Evolutionary conservation across 2,113 vertebrate genomes (phyloP), one percentile per base, ranked within the genome.

Genomic region (Zosterops pallidus): DNA sequence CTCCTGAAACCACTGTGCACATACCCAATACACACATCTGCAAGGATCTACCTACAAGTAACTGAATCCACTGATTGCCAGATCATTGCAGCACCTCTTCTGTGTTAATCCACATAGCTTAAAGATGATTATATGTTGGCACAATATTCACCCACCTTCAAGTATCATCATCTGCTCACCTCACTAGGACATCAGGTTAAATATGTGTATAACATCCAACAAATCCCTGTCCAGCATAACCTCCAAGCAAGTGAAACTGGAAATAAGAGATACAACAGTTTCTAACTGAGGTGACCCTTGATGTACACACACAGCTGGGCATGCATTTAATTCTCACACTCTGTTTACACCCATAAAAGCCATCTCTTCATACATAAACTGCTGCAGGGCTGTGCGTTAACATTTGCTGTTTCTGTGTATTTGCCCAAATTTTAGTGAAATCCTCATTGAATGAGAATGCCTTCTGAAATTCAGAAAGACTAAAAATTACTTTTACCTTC

Each of bases 71-170:
- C 19, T 10, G 47, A 91, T 24, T 57, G 63, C 18, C 57, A 69
- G 57, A 24, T 37, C 49, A 85, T 6, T 57, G 65, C 56, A 81
- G 59, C 42, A 78, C 24, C 22, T 77, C 59, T 70, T 28, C 42
- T 50, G 3, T 23, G 15, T 35, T 56, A 83, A 75, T 49, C 56
- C 53, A 49, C 12, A 7, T 2, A 75, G 33, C 39, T 94, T 33
- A 90, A 81, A 57, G 35, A 42, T 67, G 29, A 70, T 74, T 90
- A 59, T 37, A 89, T 15, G 17, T 3, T 29, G 31, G 8, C 95
- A 92, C n/a, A 87, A 37, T 47, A 70, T 60, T 89, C 22, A 74
- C 64, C 8, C 86, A 56, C 55, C 39, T 84, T 49, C 74, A 90
- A 68, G 24, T 52, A 59, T 56, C 65, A 64, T 68, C 53, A 76